phyloP scores from a whole-genome alignment of 1,140 invertebrate species.

The Aphaenogaster rudis region DNA sequence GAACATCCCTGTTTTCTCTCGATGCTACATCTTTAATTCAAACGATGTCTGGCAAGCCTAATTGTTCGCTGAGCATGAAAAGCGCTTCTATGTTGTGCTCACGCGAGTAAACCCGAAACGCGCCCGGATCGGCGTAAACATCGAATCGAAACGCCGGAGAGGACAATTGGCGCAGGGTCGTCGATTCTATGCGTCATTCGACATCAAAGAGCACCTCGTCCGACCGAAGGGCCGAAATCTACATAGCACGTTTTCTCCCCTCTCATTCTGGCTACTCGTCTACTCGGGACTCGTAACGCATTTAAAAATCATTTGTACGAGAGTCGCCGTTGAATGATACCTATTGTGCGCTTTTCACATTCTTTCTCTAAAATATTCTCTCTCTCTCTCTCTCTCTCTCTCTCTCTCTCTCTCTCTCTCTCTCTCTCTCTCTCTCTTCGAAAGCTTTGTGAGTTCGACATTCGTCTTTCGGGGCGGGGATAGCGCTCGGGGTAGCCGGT shows the following conservation, averaged over 20 bases:
- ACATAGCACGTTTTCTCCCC: slow-evolving; percentile 15
- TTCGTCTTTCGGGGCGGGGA: slow-evolving; percentile 40
- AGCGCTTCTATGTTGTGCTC: slow-evolving; percentile 61
- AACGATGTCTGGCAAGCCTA: slow-evolving; percentile 32
- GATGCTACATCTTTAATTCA: background rate
- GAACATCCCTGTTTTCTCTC: background rate
- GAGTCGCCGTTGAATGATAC: slow-evolving; percentile 14
- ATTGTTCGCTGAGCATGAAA: slow-evolving; percentile 67
- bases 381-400: background rate
- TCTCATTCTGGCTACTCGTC: background rate
- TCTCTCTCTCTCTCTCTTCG: background rate
- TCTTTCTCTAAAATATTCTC: slow-evolving; percentile 28
- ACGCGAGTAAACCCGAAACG: slow-evolving; percentile 20
- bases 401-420: background rate
- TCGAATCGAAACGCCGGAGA: slow-evolving; percentile 37
- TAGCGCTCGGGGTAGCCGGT: background rate
- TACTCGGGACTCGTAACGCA: slow-evolving; percentile 17
- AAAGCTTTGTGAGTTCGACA: slow-evolving; percentile 40
- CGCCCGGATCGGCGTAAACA: slow-evolving; percentile 50
- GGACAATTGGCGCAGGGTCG: slow-evolving; percentile 58
- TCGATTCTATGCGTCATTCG: slow-evolving; percentile 52
- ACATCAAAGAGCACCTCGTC: slow-evolving; percentile 62
- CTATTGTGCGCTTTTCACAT: slow-evolving; percentile 52
- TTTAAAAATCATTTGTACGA: slow-evolving; percentile 62
- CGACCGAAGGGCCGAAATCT: slow-evolving; percentile 46